Conservation (phyloP, 2,888 invertebrate genomes). For the Cyclophora albipunctata region DNA sequence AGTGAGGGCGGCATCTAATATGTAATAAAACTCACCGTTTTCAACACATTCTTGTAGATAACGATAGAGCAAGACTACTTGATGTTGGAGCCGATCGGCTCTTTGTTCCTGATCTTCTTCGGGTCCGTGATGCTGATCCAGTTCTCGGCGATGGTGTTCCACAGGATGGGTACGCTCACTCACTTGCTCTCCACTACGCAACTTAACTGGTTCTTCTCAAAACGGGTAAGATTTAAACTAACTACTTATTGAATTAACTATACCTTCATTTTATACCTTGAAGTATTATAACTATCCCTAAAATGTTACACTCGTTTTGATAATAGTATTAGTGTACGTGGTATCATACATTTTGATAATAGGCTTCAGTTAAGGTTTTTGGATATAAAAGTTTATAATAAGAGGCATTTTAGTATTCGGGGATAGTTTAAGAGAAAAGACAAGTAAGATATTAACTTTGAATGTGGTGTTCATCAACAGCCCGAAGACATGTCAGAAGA, state of each 20-base stretch:
- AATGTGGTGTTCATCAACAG: slow-evolving; percentile 44
- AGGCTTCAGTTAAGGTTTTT: not conserved
- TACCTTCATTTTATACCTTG: not conserved
- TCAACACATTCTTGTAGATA: slow-evolving; percentile 71
- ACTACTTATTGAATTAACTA: too few relatives aligned
- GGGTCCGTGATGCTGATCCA: slow-evolving; percentile 94
- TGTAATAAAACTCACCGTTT: too few relatives aligned
- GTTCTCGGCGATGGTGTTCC: slow-evolving; percentile 97
- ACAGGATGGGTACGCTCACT: slow-evolving; percentile 95
- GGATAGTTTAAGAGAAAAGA: not conserved
- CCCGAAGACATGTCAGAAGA: slow-evolving; percentile 89
- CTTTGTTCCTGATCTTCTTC: slow-evolving; percentile 97
- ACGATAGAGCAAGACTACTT: slow-evolving; percentile 88
- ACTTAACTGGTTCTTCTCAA: slow-evolving; percentile 86
- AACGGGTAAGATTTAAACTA: slow-evolving; percentile 74
- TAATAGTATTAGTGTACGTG: not conserved
- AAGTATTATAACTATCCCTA: not conserved
- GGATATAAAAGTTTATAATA: too few relatives aligned
- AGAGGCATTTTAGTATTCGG: too few relatives aligned
- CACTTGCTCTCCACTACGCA: slow-evolving; percentile 96
- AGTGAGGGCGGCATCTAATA: too few relatives aligned
- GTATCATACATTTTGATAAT: not conserved
- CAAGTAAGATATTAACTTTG: not conserved
- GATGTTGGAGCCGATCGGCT: slow-evolving; percentile 95
- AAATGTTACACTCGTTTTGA: not conserved